Conservation (phyloP, 2,797 vertebrate species). For the Perdix hodgsoniae region DNA sequence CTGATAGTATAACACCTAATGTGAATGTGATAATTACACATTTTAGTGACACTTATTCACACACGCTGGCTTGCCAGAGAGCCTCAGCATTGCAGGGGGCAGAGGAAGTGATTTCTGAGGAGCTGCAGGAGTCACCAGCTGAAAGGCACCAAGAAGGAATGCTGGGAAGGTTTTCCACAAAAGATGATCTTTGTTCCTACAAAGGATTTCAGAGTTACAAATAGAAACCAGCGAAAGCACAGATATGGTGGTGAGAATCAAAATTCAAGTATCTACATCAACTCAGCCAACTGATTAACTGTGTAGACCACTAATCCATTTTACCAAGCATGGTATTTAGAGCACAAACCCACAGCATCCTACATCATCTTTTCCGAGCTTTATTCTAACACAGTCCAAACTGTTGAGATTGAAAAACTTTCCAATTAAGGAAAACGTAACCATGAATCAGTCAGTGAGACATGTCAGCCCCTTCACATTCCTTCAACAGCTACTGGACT, state of each 20-base stretch:
- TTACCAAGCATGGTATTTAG: background rate
- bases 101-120: background rate
- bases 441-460: background rate
- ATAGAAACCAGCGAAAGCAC: background rate
- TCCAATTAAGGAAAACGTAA: background rate
- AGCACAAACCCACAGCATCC: background rate
- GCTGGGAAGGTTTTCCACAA: background rate
- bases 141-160: background rate
- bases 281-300: background rate
- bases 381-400: background rate
- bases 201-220: background rate
- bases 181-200: background rate
- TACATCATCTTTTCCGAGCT: background rate
- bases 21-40: background rate
- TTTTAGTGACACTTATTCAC: background rate
- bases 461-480: background rate
- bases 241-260: background rate
- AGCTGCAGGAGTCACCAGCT: background rate
- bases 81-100: background rate
- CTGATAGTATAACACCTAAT: background rate
- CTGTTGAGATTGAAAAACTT: background rate
- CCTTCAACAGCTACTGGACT: background rate
- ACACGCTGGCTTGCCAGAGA: background rate
- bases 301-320: background rate
- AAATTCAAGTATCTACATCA: background rate